These are phyloP conservation scores for Pyrrhura leucotis DNA, from an alignment of 2,797 vertebrate genomes.

Conservation along the genomic window DNA sequence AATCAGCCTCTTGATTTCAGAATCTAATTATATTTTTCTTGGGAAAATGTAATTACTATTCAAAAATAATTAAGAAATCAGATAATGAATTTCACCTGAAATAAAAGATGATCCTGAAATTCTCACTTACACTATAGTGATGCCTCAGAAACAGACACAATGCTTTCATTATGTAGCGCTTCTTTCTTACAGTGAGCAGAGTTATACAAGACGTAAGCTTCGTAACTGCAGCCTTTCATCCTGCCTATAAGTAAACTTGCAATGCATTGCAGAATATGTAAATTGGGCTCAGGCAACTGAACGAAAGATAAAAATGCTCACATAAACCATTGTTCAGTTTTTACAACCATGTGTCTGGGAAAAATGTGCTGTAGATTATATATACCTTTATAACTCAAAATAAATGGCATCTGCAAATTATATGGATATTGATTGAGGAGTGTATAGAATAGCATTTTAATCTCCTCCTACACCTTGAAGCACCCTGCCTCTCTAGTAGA, in stretches of 20 bases:
- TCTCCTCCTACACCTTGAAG: neutral
- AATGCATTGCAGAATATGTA: neutral
- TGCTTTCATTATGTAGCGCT: neutral
- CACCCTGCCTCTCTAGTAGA: neutral
- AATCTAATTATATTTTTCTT: slow-evolving; percentile 5
- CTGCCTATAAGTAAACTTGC: neutral
- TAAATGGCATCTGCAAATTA: neutral
- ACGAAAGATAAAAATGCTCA: neutral
- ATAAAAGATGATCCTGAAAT: neutral
- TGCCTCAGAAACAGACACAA: neutral
- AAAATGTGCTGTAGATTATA: neutral
- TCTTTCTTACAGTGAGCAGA: neutral
- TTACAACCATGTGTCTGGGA: neutral
- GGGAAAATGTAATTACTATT: neutral
- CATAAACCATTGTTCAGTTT: neutral
- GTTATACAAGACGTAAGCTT: neutral
- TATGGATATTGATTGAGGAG: neutral
- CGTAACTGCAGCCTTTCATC: neutral
- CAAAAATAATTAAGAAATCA: neutral
- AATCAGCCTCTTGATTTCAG: neutral
- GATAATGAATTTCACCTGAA: neutral
- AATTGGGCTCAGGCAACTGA: neutral
- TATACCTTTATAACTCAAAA: neutral
- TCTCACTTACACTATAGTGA: neutral
- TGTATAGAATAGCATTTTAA: neutral